Base-by-base conservation (phyloP, 2,113 vertebrate species). In the Athene cunicularia region DNA sequence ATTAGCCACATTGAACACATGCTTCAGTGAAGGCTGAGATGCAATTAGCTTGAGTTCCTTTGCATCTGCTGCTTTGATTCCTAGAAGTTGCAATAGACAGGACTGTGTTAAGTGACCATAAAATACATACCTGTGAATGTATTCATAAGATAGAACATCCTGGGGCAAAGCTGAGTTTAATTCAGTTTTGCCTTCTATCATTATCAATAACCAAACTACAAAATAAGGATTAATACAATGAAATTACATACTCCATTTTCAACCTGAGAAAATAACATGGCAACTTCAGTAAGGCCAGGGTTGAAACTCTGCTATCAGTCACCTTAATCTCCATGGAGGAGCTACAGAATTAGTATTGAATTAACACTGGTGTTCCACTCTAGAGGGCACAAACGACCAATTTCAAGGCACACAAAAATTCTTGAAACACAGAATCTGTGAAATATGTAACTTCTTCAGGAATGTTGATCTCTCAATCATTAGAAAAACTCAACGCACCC, bases 41-140 rank as follows among this genome's bases (percentile, higher is more conserved):
- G 99, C 99, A 91, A 99, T 98, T 47, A 98, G 96, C 96, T 98
- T 99, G 97, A 99, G 98, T 94, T 99, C 98, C 70, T 98, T 98
- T 63, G 98, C 98, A 83, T 99, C 99, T 41, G 99, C 99, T 93
- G 98, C 98, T 97, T 99, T 99, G 95, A 99, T 98, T 67, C 99
- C 99, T 99, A 93, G 49, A 97, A 96, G 77, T 68, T 84, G 28
- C n/a, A 81, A 89, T 11, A 85, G 80, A 89, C 39, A 88, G 53
- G 22, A 85, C 14, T 35, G 20, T 50, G 41, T 80, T 82, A 80
- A 89, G 56, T 13, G 53, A 20, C 6, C 20, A 23, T 26, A 91
- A 93, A 89, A 84, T 16, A 86, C 30, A 84, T 22, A 66, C 11
- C 24, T 72, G 14, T 64, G 66, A 93, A 52, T 14, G 8, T 30